Conservation (phyloP, 1,140 invertebrate genomes). For the Harlomillsia oculata region DNA sequence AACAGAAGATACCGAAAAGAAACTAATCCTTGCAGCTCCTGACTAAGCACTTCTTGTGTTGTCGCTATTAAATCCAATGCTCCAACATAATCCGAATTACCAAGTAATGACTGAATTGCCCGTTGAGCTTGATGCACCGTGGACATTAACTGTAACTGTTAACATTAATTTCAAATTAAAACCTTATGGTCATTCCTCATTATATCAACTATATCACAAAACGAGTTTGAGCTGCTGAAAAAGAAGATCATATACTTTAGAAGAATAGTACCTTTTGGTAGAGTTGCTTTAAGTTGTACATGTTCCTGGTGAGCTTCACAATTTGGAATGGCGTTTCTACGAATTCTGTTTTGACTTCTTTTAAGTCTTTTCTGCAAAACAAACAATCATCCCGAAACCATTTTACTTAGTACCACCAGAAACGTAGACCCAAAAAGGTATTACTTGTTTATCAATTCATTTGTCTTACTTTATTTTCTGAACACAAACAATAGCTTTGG, state of each 20-base stretch:
- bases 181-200: too few species aligned
- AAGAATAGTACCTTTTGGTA: slow-evolving; percentile 51
- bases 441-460: neutral
- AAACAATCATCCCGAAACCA: slow-evolving; percentile 23
- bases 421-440: slow-evolving; percentile 38
- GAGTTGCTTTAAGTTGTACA: slow-evolving; percentile 44
- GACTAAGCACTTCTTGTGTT: slow-evolving; percentile 79
- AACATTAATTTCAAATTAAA: too few species aligned
- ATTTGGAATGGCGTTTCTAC: slow-evolving; percentile 71
- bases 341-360: slow-evolving; percentile 63
- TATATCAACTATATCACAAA: neutral
- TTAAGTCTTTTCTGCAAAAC: slow-evolving; percentile 44
- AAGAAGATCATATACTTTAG: too few species aligned
- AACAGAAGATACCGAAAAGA: slow-evolving; percentile 22
- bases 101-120: slow-evolving; percentile 86
- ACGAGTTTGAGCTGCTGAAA: neutral
- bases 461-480: slow-evolving; percentile 47
- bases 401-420: slow-evolving; percentile 30
- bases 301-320: slow-evolving; percentile 46
- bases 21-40: slow-evolving; percentile 33
- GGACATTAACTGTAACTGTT: slow-evolving; percentile 77
- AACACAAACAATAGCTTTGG: slow-evolving; percentile 23
- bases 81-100: slow-evolving; percentile 93
- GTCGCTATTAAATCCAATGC: slow-evolving; percentile 93
- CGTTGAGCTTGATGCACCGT: slow-evolving; percentile 96